Conservation (phyloP, 2,888 invertebrate species). For the Stratiomys singularior region DNA sequence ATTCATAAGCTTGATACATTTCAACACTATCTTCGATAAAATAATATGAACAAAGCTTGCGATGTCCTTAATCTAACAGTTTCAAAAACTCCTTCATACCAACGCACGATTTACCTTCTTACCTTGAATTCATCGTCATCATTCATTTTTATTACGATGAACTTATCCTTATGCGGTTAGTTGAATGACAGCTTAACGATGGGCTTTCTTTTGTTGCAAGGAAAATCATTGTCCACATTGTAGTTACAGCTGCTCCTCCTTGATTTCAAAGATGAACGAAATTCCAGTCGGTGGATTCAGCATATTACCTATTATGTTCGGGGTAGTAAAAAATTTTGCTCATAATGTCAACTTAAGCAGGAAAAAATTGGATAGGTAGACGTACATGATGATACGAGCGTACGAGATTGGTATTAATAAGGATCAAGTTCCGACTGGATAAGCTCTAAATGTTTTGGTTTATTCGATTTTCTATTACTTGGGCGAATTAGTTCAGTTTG, state of each 20-base stretch:
- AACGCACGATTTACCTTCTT: constrained; percentile 45
- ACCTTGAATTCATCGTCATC: neutral
- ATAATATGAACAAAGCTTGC: no score
- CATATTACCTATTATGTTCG: constrained; percentile 24
- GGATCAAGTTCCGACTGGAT: neutral
- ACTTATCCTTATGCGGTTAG: constrained; percentile 32
- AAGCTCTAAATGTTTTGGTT: constrained; percentile 18
- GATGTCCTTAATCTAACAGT: no score
- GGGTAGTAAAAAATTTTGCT: constrained; percentile 29
- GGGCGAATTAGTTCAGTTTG: neutral
- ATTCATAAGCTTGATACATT: no score
- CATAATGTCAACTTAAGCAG: constrained; percentile 13
- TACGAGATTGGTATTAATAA: constrained; percentile 5
- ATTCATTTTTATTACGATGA: constrained; percentile 34
- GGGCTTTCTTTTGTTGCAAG: constrained; percentile 6
- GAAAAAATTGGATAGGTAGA: constrained; percentile 26
- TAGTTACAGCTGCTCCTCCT: constrained; percentile 22
- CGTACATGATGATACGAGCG: neutral
- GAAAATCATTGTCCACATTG: constrained; percentile 22
- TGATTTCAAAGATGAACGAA: neutral
- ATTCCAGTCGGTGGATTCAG: constrained; percentile 16
- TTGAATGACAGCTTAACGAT: constrained; percentile 42
- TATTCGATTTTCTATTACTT: constrained; percentile 14
- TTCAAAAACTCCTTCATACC: no score
- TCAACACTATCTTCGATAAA: no score